Percentiles rank a stretch among this genome's conserved stretches.
Evolutionary conservation across 2,797 vertebrate genomes (phyloP).

Genomic region (Zenarchopterus dispar): DNA sequence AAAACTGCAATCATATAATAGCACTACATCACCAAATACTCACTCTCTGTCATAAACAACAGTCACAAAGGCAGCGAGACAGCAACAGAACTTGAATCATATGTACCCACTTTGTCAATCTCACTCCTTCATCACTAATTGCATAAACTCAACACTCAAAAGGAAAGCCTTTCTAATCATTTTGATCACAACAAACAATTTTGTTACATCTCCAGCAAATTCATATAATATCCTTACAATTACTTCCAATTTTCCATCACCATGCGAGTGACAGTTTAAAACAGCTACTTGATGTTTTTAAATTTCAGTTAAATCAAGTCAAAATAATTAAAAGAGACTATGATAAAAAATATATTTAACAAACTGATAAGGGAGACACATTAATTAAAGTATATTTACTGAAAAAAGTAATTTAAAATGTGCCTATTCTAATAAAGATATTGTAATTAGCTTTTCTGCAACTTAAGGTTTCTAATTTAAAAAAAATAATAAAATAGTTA

Average conservation of each 20-base stretch:
- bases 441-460: too few relatives aligned
- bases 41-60: slow-evolving; percentile 14
- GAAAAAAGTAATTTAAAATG: too few relatives aligned
- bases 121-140: slow-evolving; percentile 4
- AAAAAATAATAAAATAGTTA: too few relatives aligned
- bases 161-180: slow-evolving; percentile 21
- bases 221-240: too few relatives aligned
- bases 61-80: slow-evolving; percentile 23
- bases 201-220: too few relatives aligned
- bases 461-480: too few relatives aligned
- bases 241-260: neutral
- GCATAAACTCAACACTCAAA: slow-evolving; percentile 1
- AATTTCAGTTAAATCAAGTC: too few relatives aligned
- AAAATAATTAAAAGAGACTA: too few relatives aligned
- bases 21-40: slow-evolving; percentile 7
- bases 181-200: slow-evolving; percentile 11
- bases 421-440: too few relatives aligned
- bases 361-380: too few relatives aligned
- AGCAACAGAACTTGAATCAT: neutral
- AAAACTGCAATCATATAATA: slow-evolving; percentile 26
- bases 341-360: too few relatives aligned
- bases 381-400: too few relatives aligned
- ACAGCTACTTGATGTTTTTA: neutral
- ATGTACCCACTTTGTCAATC: slow-evolving; percentile 4
- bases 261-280: neutral